These are phyloP conservation scores for Serinus canaria DNA, from an alignment of 2,113 vertebrate species.

Conservation along the genomic window DNA sequence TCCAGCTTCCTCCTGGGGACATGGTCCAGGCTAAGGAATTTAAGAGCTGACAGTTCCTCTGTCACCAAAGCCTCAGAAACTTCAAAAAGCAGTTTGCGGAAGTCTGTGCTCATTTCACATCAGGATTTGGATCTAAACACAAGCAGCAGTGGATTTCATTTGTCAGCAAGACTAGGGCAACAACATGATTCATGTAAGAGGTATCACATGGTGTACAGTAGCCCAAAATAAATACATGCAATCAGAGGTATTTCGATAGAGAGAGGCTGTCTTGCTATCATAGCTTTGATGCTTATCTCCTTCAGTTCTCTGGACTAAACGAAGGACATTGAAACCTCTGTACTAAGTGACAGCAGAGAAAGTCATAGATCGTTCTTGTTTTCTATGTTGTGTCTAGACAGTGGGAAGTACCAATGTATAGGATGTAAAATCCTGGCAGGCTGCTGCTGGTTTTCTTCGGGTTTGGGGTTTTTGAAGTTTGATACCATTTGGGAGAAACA, in stretches of 20 bases:
- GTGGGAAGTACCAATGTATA: neutral
- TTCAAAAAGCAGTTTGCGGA: constrained; percentile 28
- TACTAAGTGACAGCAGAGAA: neutral
- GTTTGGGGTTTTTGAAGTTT: neutral
- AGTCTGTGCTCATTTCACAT: constrained; percentile 12
- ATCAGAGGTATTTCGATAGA: neutral
- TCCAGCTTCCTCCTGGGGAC: constrained; percentile 58
- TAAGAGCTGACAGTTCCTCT: constrained; percentile 56
- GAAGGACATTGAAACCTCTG: neutral
- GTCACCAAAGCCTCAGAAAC: constrained; percentile 61
- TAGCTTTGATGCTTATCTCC: neutral
- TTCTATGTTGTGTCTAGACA: neutral
- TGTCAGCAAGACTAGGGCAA: neutral
- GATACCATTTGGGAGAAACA: neutral
- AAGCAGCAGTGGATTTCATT: neutral
- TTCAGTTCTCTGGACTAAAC: neutral
- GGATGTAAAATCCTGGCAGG: neutral
- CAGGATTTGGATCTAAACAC: constrained; percentile 25
- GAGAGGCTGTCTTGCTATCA: neutral
- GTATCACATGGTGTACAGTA: neutral
- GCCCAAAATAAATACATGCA: neutral
- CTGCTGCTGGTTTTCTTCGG: neutral
- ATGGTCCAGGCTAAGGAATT: constrained; percentile 68
- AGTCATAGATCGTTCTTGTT: neutral
- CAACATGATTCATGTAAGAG: neutral